A percentile compares a stretch with the other conserved stretches of the same genome.
Conservation (phyloP, 2,888 invertebrate species). For the Actias luna region DNA sequence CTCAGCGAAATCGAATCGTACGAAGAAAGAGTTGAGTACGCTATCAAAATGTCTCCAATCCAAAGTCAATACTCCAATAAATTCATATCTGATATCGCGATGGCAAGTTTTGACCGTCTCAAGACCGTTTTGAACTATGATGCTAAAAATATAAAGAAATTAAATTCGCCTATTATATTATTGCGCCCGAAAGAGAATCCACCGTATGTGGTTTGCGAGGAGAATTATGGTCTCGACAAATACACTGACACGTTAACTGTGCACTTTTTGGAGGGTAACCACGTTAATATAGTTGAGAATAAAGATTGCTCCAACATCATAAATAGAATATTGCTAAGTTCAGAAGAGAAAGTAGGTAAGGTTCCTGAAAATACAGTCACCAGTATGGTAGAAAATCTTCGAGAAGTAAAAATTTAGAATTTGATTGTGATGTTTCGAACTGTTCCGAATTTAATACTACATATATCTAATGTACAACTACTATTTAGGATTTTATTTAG, state of each 20-base stretch:
- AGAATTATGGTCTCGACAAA: constrained; percentile 85
- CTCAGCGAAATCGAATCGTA: constrained; percentile 78
- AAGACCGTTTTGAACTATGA: constrained; percentile 77
- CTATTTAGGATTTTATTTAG: constrained; percentile 12
- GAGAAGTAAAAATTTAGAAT: constrained; percentile 45
- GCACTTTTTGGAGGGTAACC: constrained; percentile 87
- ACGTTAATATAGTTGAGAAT: constrained; percentile 86
- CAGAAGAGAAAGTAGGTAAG: constrained; percentile 45
- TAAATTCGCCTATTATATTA: constrained; percentile 82
- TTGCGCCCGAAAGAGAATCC: constrained; percentile 83
- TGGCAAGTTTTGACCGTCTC: constrained; percentile 73
- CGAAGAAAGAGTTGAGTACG: constrained; percentile 79
- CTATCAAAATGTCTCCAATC: constrained; percentile 59
- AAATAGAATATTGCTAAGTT: constrained; percentile 65
- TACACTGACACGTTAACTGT: constrained; percentile 81
- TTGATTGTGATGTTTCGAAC: constrained; percentile 18
- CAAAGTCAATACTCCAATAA: constrained; percentile 62
- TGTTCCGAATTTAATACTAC: constrained; percentile 21
- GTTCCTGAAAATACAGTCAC: constrained; percentile 54
- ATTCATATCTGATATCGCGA: constrained; percentile 50
- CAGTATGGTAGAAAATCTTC: constrained; percentile 61
- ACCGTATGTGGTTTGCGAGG: constrained; percentile 75
- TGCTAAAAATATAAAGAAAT: constrained; percentile 62
- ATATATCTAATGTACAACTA: constrained; percentile 23
- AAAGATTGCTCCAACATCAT: constrained; percentile 84